Conservation (phyloP, 2,888 invertebrate species). For the Lepidonotus clava region DNA sequence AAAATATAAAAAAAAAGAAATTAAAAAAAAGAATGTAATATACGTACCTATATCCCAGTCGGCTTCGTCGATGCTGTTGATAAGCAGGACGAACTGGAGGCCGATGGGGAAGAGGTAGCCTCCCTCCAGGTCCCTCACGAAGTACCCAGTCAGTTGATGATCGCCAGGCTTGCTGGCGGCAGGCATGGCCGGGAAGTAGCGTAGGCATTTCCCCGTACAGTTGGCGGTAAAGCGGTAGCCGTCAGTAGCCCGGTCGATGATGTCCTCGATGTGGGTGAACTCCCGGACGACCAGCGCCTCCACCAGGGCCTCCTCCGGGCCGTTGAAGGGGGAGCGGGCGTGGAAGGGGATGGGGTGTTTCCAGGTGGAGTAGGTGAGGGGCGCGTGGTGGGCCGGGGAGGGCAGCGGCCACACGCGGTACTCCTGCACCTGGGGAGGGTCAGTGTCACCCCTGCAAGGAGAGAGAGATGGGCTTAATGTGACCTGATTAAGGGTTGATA, state of each 20-base stretch:
- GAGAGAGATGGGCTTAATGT: neutral
- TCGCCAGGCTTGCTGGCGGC: neutral
- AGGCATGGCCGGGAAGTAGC: constrained; percentile 46
- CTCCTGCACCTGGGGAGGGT: constrained; percentile 1
- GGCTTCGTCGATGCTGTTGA: neutral
- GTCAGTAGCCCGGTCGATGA: neutral
- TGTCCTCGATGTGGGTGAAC: neutral
- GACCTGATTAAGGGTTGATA: too few species aligned
- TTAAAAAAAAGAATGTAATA: too few species aligned
- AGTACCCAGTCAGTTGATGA: constrained; percentile 28
- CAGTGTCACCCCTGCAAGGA: neutral
- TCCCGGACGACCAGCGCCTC: neutral
- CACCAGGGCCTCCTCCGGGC: neutral
- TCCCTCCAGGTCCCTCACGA: constrained; percentile 30
- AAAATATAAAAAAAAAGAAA: too few species aligned
- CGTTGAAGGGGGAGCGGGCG: constrained; percentile 66
- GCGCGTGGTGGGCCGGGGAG: neutral
- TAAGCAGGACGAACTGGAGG: neutral
- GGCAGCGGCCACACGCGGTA: neutral
- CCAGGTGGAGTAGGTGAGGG: constrained; percentile 60
- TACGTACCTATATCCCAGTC: too few species aligned
- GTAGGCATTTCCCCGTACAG: constrained; percentile 31
- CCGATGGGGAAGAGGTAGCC: constrained; percentile 44
- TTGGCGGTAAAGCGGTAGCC: neutral
- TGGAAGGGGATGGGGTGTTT: constrained; percentile 67